A percentile compares a stretch with the other conserved stretches of the same genome.
phyloP scores from a whole-genome alignment of 2,113 vertebrate genomes.

The Pelecanoides urinatrix region DNA sequence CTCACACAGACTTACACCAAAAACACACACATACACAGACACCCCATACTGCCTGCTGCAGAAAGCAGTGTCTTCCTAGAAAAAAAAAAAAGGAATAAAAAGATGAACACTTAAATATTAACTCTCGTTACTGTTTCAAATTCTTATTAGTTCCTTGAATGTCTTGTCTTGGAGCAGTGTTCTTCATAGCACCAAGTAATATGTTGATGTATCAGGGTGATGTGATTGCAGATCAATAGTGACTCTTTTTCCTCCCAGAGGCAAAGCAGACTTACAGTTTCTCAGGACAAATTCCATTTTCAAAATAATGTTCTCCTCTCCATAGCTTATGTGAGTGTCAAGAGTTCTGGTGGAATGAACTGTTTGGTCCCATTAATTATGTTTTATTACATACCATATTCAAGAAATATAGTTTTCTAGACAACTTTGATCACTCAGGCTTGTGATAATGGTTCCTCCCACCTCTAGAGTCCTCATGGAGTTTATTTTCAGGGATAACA shows the following conservation, averaged over 20 bases:
- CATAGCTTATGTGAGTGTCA: background rate
- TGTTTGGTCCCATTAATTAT: background rate
- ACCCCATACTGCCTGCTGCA: background rate
- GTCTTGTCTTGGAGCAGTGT: background rate
- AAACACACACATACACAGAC: background rate
- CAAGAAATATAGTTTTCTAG: background rate
- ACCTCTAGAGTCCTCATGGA: background rate
- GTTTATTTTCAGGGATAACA: background rate
- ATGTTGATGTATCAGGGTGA: background rate
- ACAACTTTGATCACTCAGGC: background rate
- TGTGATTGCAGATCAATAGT: background rate
- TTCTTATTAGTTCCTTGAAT: background rate
- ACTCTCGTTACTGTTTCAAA: background rate
- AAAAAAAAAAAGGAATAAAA: background rate
- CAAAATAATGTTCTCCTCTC: background rate
- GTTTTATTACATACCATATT: background rate
- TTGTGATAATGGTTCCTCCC: background rate
- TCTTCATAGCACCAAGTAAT: background rate
- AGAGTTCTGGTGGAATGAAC: background rate
- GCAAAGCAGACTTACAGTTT: background rate
- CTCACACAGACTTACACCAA: background rate
- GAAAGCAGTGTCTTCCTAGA: background rate
- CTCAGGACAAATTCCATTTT: background rate
- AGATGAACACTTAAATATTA: background rate
- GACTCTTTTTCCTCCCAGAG: background rate